Conservation (phyloP, 1,140 invertebrate genomes). For the Pseudomyrmex pallidus region DNA sequence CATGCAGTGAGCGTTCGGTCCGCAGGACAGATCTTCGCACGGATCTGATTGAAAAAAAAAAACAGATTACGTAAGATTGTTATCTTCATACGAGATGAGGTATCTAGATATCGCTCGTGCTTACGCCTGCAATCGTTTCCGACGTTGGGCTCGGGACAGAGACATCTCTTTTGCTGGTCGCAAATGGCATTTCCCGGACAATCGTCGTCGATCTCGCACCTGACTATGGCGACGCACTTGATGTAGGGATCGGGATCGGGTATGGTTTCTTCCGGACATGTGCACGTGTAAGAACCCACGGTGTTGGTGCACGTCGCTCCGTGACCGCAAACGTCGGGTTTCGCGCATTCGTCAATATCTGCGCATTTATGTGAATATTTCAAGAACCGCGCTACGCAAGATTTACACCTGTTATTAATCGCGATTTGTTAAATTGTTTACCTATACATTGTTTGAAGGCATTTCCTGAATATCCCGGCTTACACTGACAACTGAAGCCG, state of each 20-base stretch:
- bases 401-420: background rate
- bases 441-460: constrained; percentile 90
- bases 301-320: constrained; percentile 93
- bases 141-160: constrained; percentile 95
- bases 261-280: constrained; percentile 92
- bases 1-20: constrained; percentile 95
- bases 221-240: constrained; percentile 92
- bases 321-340: constrained; percentile 89
- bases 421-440: constrained; percentile 71
- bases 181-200: constrained; percentile 96
- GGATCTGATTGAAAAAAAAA: constrained; percentile 88
- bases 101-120: constrained; percentile 75
- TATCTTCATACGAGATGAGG: background rate
- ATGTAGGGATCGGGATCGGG: constrained; percentile 93
- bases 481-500: constrained; percentile 91
- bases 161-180: constrained; percentile 90
- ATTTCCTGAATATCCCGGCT: constrained; percentile 92
- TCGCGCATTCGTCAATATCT: constrained; percentile 94
- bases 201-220: constrained; percentile 90
- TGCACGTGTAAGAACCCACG: constrained; percentile 91
- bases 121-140: constrained; percentile 96
- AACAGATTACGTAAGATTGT: background rate
- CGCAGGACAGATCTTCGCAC: constrained; percentile 93
- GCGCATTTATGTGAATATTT: constrained; percentile 38
- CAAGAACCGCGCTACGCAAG: too few species aligned